These are phyloP conservation scores for Dolichallabes microphthalmus DNA, from an alignment of 2,113 vertebrate genomes.

Conservation along the genomic window DNA sequence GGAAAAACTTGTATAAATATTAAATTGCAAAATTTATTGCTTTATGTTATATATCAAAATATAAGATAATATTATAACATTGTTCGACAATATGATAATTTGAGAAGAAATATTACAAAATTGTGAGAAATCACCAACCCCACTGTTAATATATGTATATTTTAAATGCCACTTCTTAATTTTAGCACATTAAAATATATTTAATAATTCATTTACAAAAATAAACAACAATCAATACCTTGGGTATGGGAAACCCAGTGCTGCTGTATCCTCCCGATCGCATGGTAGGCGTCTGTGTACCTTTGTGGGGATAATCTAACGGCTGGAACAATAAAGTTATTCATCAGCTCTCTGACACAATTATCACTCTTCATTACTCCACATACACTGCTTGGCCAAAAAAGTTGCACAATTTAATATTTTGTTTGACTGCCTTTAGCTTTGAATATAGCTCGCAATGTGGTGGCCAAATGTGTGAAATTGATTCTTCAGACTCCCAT, in stretches of 20 bases:
- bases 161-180: not conserved
- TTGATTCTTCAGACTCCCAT: no score
- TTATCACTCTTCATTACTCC: not conserved
- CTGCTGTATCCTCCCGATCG: slow-evolving; percentile 79
- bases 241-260: slow-evolving; percentile 81
- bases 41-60: no score
- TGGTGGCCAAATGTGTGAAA: no score
- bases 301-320: slow-evolving; percentile 78
- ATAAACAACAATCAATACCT: slow-evolving; percentile 67
- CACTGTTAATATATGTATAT: not conserved
- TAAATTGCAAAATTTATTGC: no score
- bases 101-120: not conserved
- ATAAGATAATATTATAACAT: no score
- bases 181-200: no score
- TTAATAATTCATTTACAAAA: not conserved
- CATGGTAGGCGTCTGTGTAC: slow-evolving; percentile 85
- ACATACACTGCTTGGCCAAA: not conserved
- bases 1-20: no score
- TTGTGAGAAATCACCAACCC: not conserved
- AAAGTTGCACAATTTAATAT: no score
- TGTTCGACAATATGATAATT: no score
- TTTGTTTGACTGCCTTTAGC: no score
- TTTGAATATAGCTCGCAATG: no score
- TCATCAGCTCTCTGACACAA: slow-evolving; percentile 62
- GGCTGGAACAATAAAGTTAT: slow-evolving; percentile 1